Base-by-base conservation (phyloP, 2,888 invertebrate species). In the Caenorhabditis sp. region DNA sequence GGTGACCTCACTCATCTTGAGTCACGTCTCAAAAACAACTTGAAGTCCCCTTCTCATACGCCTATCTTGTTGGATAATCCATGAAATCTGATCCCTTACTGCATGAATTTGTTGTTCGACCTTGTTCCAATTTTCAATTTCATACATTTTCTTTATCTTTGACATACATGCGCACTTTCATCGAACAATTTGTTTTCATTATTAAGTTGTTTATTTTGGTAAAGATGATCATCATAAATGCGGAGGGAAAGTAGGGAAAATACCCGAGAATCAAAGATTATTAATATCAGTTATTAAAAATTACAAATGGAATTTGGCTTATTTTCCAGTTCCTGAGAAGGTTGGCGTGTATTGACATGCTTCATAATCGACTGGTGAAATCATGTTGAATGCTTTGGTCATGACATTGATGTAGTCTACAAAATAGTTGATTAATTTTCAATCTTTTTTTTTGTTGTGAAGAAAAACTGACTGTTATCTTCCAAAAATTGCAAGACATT, bases 371-470 rank as follows among this genome's bases (percentile, higher is more conserved):
- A 88, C 88, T 51, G 88, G 88, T 14, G 88, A 86, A 74, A 88
- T 88, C 87, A 88, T 84, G 79, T 87, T 88, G 82, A 88, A 86
- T n/a, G 88, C 88, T 67, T 88, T 88, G 23, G 88, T 88, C 80
- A 88, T 82, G n/a, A 88, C 84, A 72, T 88, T 88, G 78, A 88
- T 88, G 83, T 88, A 88, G 59, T 88, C 87, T 87, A 76, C 58
- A 85, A 76, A 31, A 53, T 21, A 53, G 3, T 19, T 43, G n/a
- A 26, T 51, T 6, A 31, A n/a, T 36, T n/a, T 6, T 58, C 4
- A 23, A 64, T 43, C 17, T 43, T 17, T 3, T 43, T 17, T 43
- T 43, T 5, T 10, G 12, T 14, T 37, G 58, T 14, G 53, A 31
- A 12, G 3, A 2, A 58, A 51, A 31, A 79, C 83, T 81, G 53